Evolutionary conservation across 2,797 vertebrate genomes (phyloP), one percentile per base, ranked within the genome.

Genomic region (Varecia variegata): DNA sequence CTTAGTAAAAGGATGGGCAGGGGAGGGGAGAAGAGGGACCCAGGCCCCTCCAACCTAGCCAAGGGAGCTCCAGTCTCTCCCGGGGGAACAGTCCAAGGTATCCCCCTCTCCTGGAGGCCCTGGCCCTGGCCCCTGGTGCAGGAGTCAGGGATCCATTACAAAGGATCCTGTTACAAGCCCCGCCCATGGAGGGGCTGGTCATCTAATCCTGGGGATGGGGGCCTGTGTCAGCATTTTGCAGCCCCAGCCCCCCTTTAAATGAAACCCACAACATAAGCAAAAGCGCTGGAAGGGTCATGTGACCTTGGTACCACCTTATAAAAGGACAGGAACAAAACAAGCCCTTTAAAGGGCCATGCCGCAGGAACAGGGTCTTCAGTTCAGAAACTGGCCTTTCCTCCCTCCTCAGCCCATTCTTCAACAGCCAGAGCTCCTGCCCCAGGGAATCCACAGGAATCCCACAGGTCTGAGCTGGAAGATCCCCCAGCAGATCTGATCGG

Each of bases 211-310:
- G 70, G 71, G 40, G 82, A 65, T 45, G n/a, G 83, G 58, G 70
- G 82, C n/a, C 89, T 98, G 94, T 77, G 94, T 95, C 93, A 92
- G 96, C 97, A 93, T 74, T 97, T 54, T 76, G 38, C 50, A 94
- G 88, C 27, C 79, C 93, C 82, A 94, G 80, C 47, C 93, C 96
- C 94, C 77, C 92, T 97, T 97, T 90, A 98, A 97, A 96, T 82
- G 76, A 96, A 98, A 96, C 70, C 87, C 87, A 97, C 94, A 84
- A 94, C 95, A 95, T 62, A 96, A 97, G 97, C 94, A 92, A 93
- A 98, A 97, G 90, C 20, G 7, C 76, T n/a, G 83, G 83, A 56
- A 43, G 43, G 18, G 88, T 98, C 98, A 98, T 35, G 56, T 98
- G 97, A 97, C 96, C 90, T 96, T 96, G 95, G 86, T 86, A 91